phyloP scores from a whole-genome alignment of 37 sponge, comb jelly and placozoan species.

The Ianthella basta region DNA sequence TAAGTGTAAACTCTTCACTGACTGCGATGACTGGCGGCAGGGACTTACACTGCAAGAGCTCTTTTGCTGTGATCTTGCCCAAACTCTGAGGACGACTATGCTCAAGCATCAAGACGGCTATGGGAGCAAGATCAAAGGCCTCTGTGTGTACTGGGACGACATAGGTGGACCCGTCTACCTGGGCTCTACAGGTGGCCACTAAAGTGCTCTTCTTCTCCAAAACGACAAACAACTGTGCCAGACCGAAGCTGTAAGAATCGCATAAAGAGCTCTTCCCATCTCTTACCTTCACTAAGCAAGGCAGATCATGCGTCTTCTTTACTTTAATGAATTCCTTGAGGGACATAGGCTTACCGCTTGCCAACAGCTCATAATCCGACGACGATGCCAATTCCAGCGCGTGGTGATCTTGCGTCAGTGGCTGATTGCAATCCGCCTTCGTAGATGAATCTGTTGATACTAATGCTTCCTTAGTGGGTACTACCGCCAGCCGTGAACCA shows the following conservation, averaged over 20 bases:
- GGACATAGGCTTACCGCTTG: not conserved
- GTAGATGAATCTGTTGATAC: no score
- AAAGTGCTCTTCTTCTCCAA: not conserved
- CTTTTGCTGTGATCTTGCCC: not conserved
- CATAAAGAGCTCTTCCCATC: not conserved
- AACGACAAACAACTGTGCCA: slow-evolving; percentile 19
- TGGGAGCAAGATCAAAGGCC: not conserved
- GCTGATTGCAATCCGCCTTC: no score
- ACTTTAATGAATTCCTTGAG: not conserved
- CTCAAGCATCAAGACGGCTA: no score
- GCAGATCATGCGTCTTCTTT: not conserved
- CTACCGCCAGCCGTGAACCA: no score
- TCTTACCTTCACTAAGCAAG: not conserved
- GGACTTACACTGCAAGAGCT: not conserved
- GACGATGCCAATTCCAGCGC: no score
- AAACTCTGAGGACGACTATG: no score
- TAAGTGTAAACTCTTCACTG: not conserved
- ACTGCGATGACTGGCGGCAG: not conserved
- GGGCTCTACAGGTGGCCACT: not conserved
- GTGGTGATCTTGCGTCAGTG: no score
- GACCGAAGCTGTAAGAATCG: not conserved
- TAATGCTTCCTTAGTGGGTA: no score
- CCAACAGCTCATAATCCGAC: not conserved
- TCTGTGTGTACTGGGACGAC: not conserved
- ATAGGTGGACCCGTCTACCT: not conserved